These are phyloP conservation scores for Mormyrops attenuatus DNA, from an alignment of 2,797 vertebrate species.

Conservation along the genomic window DNA sequence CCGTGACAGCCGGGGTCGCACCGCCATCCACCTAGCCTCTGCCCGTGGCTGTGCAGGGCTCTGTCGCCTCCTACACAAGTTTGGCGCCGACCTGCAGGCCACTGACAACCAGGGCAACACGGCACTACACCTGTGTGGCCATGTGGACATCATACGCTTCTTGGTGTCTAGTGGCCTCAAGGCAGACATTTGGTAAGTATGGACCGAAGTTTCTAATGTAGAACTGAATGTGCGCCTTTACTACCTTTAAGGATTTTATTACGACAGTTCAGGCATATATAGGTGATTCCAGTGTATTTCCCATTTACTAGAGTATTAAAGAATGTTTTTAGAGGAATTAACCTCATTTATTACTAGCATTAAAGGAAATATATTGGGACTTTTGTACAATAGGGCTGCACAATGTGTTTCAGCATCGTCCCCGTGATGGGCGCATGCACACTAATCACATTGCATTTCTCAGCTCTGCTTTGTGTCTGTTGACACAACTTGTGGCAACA, in stretches of 20 bases:
- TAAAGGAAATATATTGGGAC: neutral
- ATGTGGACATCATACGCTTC: constrained; percentile 80
- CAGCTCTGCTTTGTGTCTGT: neutral
- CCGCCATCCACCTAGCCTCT: constrained; percentile 73
- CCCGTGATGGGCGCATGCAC: neutral
- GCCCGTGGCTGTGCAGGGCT: constrained; percentile 77
- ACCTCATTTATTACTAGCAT: neutral
- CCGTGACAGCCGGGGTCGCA: constrained; percentile 72
- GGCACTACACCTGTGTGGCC: constrained; percentile 77
- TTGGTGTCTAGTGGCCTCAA: constrained; percentile 79
- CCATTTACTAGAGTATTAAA: neutral
- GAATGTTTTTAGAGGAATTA: neutral
- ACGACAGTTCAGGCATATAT: neutral
- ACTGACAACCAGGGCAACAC: constrained; percentile 81
- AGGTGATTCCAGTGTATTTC: neutral
- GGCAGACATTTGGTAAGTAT: constrained; percentile 78
- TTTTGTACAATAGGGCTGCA: neutral
- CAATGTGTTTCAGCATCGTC: neutral
- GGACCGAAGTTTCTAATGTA: neutral
- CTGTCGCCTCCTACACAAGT: constrained; percentile 74
- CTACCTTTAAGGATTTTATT: neutral
- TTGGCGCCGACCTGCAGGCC: constrained; percentile 74
- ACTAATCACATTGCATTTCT: neutral
- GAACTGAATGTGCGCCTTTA: neutral
- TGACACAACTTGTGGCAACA: neutral